phyloP scores from a whole-genome alignment of 1,140 invertebrate genomes.

The Piezodorus guildinii region DNA sequence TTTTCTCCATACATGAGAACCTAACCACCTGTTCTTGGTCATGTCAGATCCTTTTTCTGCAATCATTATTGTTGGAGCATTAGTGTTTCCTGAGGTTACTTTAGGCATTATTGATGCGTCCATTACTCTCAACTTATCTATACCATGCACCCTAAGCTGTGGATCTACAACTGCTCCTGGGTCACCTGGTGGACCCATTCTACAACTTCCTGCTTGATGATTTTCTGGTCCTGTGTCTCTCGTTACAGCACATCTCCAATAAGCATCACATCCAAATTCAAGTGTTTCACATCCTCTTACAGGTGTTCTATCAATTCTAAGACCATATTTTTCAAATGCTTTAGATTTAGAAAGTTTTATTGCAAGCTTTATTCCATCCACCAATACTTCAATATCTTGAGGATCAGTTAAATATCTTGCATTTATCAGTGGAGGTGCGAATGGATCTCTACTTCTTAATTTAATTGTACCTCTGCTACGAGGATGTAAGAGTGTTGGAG shows the following conservation, averaged over 20 bases:
- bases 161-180: conserved; percentile 57
- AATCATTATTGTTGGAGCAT: conserved; percentile 72
- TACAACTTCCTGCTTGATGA: conserved; percentile 72
- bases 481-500: conserved; percentile 60
- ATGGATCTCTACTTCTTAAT: conserved; percentile 61
- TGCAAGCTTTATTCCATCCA: conserved; percentile 63
- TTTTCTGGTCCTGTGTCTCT: conserved; percentile 68
- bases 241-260: conserved; percentile 67
- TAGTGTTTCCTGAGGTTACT: conserved; percentile 65
- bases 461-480: conserved; percentile 66
- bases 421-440: conserved; percentile 66
- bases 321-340: conserved; percentile 55
- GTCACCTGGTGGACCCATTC: conserved; percentile 61
- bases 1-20: conserved; percentile 29
- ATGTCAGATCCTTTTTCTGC: conserved; percentile 68
- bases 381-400: conserved; percentile 56
- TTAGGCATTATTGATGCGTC: conserved; percentile 70
- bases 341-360: conserved; percentile 52
- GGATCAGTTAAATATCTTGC: conserved; percentile 70
- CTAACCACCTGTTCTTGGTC: conserved; percentile 55
- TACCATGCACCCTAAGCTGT: conserved; percentile 51
- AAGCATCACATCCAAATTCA: conserved; percentile 60
- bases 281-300: conserved; percentile 57
- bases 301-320: conserved; percentile 55
- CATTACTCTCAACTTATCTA: conserved; percentile 55